Base-by-base conservation (phyloP, 2,888 invertebrate species). In the Eupithecia pulchellata region DNA sequence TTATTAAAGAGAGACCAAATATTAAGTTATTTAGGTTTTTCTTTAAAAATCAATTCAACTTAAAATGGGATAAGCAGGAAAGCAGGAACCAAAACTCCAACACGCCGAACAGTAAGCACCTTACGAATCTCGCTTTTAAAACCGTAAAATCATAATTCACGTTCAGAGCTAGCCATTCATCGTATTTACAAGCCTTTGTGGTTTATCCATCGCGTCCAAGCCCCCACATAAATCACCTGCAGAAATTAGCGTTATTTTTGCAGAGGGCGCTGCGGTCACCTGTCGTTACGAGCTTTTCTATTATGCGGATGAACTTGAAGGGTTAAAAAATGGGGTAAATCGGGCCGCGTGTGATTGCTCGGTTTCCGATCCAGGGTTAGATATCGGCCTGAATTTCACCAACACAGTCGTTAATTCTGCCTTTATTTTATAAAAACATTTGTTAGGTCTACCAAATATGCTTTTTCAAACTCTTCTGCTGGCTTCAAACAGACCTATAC, bases 231-330 rank as follows among this genome's bases (percentile, higher is more conserved):
- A 90, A 91, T 91, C 89, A 89, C 84, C 74, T 82, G 79, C 80
- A 80, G 79, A 84, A 89, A 90, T 89, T 89, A 83, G 84, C 87
- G 84, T 85, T 86, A 86, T 90, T 89, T 89, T 87, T 68, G 20
- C 67, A 20, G 64, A 62, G 64, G 66, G 39, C 61, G 67, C 64
- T 69, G 57, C 67, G 69, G 69, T 69, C 64, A 60, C 72, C 64
- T 66, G 64, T 72, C 64, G 55, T 72, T 69, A 68, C 63, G 60
- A 29, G 61, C 25, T 34, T n/a, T 67, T 67, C 67, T 58, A 61
- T 42, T 60, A 52, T 27, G 9, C 27, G 47, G 61, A 29, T 34
- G 34, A 36, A 34, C 65, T 27, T 27, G 47, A 17, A 29, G 57
- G 61, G 61, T 32, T 60, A 36, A 61, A 52, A 61, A 61, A 36